Percentiles rank a stretch among this genome's conserved stretches.
Conservation (phyloP, 2,888 invertebrate genomes). For the Eupithecia insigniata region DNA sequence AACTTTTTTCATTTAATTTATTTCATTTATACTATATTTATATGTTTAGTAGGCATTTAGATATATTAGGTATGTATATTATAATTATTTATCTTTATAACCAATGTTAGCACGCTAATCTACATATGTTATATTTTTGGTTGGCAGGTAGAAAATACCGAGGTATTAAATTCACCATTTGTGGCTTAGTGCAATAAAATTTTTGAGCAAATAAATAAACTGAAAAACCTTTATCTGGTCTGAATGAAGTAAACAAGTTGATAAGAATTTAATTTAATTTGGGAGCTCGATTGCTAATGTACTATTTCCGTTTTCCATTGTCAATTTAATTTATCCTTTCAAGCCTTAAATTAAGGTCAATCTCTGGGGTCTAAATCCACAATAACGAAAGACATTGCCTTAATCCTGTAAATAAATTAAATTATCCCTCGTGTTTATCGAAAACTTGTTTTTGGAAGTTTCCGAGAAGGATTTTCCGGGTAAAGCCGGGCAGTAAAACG, state of each 20-base stretch:
- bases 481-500: slow-evolving; percentile 64
- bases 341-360: slow-evolving; percentile 9
- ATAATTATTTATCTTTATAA: too few relatives aligned
- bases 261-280: not conserved
- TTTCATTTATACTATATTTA: too few relatives aligned
- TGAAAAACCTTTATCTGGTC: too few relatives aligned
- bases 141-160: too few relatives aligned
- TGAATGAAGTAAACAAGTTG: not conserved
- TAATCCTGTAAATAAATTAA: slow-evolving; percentile 44
- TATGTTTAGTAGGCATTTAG: too few relatives aligned
- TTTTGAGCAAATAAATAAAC: too few relatives aligned
- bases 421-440: slow-evolving; percentile 59
- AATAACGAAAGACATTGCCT: slow-evolving; percentile 28
- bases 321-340: not conserved
- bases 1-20: too few relatives aligned
- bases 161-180: too few relatives aligned
- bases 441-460: slow-evolving; percentile 63
- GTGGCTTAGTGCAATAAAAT: too few relatives aligned
- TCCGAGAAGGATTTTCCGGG: slow-evolving; percentile 56
- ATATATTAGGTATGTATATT: too few relatives aligned
- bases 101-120: too few relatives aligned
- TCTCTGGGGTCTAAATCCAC: slow-evolving; percentile 21
- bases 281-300: not conserved
- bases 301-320: not conserved
- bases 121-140: too few relatives aligned